phyloP scores from a whole-genome alignment of 2,888 invertebrate genomes.

The Heliconius ismenius region DNA sequence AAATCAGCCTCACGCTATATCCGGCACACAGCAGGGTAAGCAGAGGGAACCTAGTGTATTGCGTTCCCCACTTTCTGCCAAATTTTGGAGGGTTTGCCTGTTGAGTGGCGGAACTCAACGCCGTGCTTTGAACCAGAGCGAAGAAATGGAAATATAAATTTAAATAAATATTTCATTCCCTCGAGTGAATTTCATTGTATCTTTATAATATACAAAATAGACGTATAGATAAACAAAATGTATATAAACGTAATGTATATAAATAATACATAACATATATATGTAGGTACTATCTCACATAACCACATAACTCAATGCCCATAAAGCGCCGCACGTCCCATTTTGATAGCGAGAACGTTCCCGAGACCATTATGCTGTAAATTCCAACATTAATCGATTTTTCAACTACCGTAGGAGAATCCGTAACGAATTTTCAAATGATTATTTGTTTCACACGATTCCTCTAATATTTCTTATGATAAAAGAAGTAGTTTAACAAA shows the following conservation, averaged over 20 bases:
- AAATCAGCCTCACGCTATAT: too few relatives aligned
- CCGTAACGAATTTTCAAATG: slow-evolving; percentile 28
- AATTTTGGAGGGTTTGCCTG: too few relatives aligned
- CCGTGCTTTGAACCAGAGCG: too few relatives aligned
- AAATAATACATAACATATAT: neutral
- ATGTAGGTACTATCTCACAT: slow-evolving; percentile 16
- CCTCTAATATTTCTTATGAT: neutral
- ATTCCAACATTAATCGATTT: slow-evolving; percentile 46
- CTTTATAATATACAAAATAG: too few relatives aligned
- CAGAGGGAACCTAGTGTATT: too few relatives aligned
- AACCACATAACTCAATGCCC: slow-evolving; percentile 35
- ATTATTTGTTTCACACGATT: slow-evolving; percentile 15
- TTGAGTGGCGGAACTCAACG: too few relatives aligned
- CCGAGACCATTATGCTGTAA: slow-evolving; percentile 43
- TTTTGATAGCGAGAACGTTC: slow-evolving; percentile 47
- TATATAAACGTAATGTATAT: too few relatives aligned
- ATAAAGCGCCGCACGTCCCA: slow-evolving; percentile 47
- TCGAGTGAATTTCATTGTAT: too few relatives aligned
- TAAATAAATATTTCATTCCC: too few relatives aligned
- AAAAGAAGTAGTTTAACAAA: neutral
- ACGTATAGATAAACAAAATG: neutral
- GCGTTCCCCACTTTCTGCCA: too few relatives aligned
- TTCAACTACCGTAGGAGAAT: slow-evolving; percentile 40
- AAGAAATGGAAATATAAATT: too few relatives aligned
- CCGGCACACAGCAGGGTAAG: too few relatives aligned